phyloP scores from a whole-genome alignment of 2,888 invertebrate species.

The Dryobotodes eremita region DNA sequence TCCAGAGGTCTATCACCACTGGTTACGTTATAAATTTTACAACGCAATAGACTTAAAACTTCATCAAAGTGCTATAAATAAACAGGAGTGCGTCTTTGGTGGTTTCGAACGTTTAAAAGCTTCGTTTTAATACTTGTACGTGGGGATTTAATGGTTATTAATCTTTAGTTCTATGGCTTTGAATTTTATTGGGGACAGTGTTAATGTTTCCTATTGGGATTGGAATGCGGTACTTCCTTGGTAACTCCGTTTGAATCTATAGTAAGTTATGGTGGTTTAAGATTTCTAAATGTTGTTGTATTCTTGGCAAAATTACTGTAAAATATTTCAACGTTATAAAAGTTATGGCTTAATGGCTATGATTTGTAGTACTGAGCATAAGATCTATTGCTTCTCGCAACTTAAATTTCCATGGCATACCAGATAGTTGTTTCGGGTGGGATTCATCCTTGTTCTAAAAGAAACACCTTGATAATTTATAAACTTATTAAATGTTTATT shows the following conservation, averaged over 20 bases:
- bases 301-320: background rate
- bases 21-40: conserved; percentile 79
- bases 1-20: conserved; percentile 66
- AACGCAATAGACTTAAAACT: conserved; percentile 81
- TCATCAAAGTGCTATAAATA: conserved; percentile 84
- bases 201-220: conserved; percentile 21
- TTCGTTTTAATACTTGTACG: conserved; percentile 65
- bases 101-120: conserved; percentile 67
- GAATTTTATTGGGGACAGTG: conserved; percentile 3
- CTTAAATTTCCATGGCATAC: background rate
- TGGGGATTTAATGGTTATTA: conserved; percentile 61
- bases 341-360: background rate
- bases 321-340: background rate
- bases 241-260: background rate
- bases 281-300: background rate
- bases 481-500: background rate
- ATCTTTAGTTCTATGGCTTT: conserved; percentile 39
- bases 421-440: background rate
- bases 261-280: background rate
- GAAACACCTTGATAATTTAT: background rate
- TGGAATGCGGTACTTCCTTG: background rate
- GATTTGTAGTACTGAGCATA: too few relatives aligned
- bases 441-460: background rate
- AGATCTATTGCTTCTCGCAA: background rate
- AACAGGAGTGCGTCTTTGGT: conserved; percentile 73